Base-by-base conservation (phyloP, 2,888 invertebrate genomes). In the Baronia brevicornis region DNA sequence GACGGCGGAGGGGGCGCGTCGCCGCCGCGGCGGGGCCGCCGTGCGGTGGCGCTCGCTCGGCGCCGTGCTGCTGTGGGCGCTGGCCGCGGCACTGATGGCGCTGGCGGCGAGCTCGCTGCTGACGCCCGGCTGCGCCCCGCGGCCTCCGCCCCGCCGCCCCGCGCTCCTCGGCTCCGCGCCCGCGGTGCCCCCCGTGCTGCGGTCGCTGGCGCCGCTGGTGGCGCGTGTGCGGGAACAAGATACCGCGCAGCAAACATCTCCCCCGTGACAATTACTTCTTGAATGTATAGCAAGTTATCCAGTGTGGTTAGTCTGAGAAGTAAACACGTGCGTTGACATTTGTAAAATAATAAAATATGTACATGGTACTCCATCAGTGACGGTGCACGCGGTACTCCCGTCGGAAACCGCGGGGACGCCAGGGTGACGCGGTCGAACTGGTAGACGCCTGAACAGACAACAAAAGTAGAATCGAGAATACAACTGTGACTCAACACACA, bases 1-100 rank as follows among this genome's bases (percentile, higher is more conserved):
- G n/a, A 74, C 74, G 4, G 86, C 86, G 36, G 87, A 88, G 51
- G 70, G 88, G 0, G 40, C 74, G 11, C 59, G 64, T n/a, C 68
- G 64, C 6, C 60, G 62, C 1, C 56, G 74, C 34, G 75, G 86
- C 42, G 61, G 71, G 0, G 71, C 77, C 47, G 88, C 88, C 88
- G 69, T 78, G 1, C 67, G 75, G 1, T 48, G 79, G 1, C 72
- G 86, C 0, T 67, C 74, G 33, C 59, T 71, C 35, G 53, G 86
- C 10, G 52, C 85, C 40, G 46, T 79, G 15, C 59, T 82, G 48
- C 85, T 86, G 62, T 86, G 87, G 84, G 61, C 79, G 1, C 49
- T 71, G 15, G 60, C 88, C 41, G 60, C 74, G 1, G 59, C 82
- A 54, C 72, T 82, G 47, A 68, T 88, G 1, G 58, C 79, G 2